These are phyloP conservation scores for Orientallactaga bullata DNA, from an alignment of 2,113 vertebrate species.

Conservation along the genomic window DNA sequence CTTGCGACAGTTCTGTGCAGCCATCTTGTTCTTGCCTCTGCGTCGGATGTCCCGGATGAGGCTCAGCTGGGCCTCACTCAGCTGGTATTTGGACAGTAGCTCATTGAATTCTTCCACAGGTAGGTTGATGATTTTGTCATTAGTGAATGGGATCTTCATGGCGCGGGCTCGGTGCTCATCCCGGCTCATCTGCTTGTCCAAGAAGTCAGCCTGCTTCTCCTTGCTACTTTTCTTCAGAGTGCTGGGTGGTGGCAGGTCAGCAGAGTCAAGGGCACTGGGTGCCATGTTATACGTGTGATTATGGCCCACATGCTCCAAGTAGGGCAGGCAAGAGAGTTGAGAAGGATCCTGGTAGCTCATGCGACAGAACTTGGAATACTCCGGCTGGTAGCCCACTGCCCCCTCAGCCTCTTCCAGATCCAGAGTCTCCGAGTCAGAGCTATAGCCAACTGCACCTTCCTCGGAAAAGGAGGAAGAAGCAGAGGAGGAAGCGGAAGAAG, in stretches of 20 bases:
- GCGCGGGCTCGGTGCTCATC: constrained; percentile 96
- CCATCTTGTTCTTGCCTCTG: constrained; percentile 99
- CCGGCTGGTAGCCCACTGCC: constrained; percentile 94
- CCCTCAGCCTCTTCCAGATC: constrained; percentile 94
- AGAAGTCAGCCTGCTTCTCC: constrained; percentile 91
- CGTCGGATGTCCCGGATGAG: constrained; percentile 98
- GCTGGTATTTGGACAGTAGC: constrained; percentile 97
- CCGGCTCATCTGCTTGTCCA: constrained; percentile 96
- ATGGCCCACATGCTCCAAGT: constrained; percentile 95
- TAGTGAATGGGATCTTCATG: constrained; percentile 99
- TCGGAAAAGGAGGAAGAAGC: constrained; percentile 94
- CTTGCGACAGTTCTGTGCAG: constrained; percentile 98
- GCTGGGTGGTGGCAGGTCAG: constrained; percentile 87
- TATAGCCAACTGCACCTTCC: constrained; percentile 98
- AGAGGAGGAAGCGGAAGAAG: constrained; percentile 91
- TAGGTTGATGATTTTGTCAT: constrained; percentile 98
- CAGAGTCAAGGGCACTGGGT: constrained; percentile 84
- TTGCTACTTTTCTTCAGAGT: constrained; percentile 89
- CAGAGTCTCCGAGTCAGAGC: constrained; percentile 95
- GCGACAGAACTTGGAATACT: constrained; percentile 97
- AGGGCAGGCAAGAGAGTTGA: constrained; percentile 94
- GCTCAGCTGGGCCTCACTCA: constrained; percentile 96
- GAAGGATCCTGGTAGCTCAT: constrained; percentile 98
- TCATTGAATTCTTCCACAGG: constrained; percentile 99
- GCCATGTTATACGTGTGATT: constrained; percentile 99